These are phyloP conservation scores for Embiotoca jacksoni DNA, from an alignment of 2,113 vertebrate genomes.

Conservation along the genomic window DNA sequence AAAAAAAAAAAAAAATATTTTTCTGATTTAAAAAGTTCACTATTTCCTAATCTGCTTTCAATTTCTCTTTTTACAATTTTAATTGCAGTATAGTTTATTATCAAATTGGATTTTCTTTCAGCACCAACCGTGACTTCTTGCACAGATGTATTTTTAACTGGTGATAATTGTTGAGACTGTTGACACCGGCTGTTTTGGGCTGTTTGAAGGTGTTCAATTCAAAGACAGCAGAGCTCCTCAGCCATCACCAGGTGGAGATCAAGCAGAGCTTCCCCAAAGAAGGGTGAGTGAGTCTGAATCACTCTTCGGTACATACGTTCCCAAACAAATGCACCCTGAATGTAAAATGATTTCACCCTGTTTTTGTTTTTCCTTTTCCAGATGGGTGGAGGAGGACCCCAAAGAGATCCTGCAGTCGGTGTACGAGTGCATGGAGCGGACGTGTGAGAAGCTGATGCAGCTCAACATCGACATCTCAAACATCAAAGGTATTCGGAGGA, in stretches of 20 bases:
- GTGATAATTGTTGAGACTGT: conserved; percentile 10
- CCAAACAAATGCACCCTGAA: no score
- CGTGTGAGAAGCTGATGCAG: conserved; percentile 94
- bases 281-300: conserved; percentile 85
- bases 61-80: not conserved
- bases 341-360: no score
- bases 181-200: not conserved
- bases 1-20: no score
- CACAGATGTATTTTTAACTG: conserved; percentile 14
- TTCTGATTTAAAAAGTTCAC: no score
- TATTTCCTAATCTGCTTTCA: not conserved
- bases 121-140: no score
- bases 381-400: conserved; percentile 98
- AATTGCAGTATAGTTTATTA: no score
- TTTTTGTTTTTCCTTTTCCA: conserved; percentile 42
- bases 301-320: no score
- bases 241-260: conserved; percentile 97
- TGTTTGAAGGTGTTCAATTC: conserved; percentile 93
- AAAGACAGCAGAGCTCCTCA: conserved; percentile 95
- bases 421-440: conserved; percentile 95
- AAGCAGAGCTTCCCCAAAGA: conserved; percentile 96
- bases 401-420: conserved; percentile 95
- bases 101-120: not conserved
- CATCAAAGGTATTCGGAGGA: conserved; percentile 91
- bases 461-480: conserved; percentile 93